A percentile compares a stretch with the other conserved stretches of the same genome.
Conservation (phyloP, 1,140 invertebrate species). For the Trichoplusia ni region DNA sequence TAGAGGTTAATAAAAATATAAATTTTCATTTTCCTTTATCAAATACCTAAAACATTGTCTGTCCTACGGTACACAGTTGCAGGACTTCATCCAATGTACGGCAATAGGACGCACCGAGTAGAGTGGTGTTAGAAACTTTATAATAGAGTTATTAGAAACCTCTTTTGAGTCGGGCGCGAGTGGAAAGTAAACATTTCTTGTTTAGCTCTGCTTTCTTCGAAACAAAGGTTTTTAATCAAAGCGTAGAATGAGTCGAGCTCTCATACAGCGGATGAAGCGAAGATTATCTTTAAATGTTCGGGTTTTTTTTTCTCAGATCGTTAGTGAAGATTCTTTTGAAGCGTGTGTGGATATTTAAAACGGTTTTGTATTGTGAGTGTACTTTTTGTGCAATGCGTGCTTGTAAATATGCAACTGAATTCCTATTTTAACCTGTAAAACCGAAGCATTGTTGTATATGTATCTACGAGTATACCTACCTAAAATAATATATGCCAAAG, state of each 20-base stretch:
- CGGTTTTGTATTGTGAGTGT: too few species aligned
- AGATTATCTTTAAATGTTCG: conserved; percentile 20
- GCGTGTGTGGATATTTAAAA: too few species aligned
- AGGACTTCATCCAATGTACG: conserved; percentile 4
- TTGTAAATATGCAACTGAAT: too few species aligned
- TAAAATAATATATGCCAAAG: too few species aligned
- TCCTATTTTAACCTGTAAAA: too few species aligned
- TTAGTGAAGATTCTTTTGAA: neutral
- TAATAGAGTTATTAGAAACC: conserved; percentile 42
- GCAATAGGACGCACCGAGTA: neutral
- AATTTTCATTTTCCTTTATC: too few species aligned
- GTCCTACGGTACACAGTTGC: neutral
- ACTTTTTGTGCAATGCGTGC: too few species aligned
- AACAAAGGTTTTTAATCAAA: conserved; percentile 38
- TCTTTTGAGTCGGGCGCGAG: conserved; percentile 13
- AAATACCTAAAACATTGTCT: conserved; percentile 5
- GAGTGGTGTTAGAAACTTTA: conserved; percentile 37
- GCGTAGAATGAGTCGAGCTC: conserved; percentile 4
- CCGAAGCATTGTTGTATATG: too few species aligned
- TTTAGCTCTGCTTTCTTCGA: conserved; percentile 7
- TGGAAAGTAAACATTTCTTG: conserved; percentile 30
- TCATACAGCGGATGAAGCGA: conserved; percentile 1
- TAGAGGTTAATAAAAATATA: too few species aligned
- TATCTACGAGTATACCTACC: too few species aligned
- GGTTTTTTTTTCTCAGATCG: neutral